Evolutionary conservation across 2,797 vertebrate genomes (phyloP).

Genomic region (Halcyon badia): DNA sequence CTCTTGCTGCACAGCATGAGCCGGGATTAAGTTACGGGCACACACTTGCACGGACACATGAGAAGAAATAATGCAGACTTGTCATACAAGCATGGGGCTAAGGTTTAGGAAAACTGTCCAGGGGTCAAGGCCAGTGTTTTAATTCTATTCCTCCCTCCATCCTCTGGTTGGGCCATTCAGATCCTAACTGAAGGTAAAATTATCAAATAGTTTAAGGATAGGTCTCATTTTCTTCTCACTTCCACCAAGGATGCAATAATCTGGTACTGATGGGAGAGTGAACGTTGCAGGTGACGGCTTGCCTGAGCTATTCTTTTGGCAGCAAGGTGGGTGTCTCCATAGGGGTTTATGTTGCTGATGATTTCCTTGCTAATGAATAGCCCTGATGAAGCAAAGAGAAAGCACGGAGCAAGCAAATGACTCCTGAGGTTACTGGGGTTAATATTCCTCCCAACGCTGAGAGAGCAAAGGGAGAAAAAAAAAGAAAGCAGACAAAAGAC

Average conservation of each 20-base stretch:
- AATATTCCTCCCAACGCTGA: background rate
- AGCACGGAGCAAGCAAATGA: background rate
- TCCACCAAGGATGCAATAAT: background rate
- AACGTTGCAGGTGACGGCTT: background rate
- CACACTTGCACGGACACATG: conserved; percentile 3
- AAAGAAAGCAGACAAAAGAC: rapidly evolving
- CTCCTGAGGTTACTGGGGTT: background rate
- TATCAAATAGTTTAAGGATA: background rate
- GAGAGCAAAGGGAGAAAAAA: background rate
- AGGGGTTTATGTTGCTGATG: background rate
- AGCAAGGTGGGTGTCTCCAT: background rate
- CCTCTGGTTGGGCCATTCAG: background rate
- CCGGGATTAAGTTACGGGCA: conserved; percentile 18
- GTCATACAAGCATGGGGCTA: background rate
- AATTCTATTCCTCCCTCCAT: background rate
- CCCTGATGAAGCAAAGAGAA: background rate
- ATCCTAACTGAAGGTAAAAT: background rate
- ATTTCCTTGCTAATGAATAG: background rate
- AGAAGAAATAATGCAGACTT: conserved; percentile 2
- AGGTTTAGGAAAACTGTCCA: background rate
- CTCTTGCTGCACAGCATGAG: background rate
- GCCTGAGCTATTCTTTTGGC: background rate
- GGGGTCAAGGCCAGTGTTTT: background rate
- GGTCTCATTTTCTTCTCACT: background rate
- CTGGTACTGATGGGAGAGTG: background rate